Conservation (phyloP, 2,113 vertebrate genomes). For the Nycticryphes semicollaris region DNA sequence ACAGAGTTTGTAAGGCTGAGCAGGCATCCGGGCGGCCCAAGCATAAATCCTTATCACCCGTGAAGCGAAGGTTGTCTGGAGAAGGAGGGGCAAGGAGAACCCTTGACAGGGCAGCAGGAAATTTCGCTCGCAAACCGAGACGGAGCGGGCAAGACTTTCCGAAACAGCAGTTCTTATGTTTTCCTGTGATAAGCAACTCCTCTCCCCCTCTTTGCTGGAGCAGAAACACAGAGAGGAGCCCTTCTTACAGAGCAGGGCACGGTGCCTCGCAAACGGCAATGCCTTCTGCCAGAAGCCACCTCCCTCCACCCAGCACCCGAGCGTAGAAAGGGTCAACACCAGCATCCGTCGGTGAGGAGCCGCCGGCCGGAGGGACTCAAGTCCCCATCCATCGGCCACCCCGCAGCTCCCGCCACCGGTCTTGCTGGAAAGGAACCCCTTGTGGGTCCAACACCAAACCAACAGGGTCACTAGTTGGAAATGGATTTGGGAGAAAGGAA, state of each 20-base stretch:
- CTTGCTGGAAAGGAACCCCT: not conserved
- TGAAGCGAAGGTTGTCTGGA: not conserved
- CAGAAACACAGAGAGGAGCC: not conserved
- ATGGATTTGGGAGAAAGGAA: not conserved
- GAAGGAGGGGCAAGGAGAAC: not conserved
- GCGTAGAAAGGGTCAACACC: accelerated
- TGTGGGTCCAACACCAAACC: accelerated
- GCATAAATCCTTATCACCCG: not conserved
- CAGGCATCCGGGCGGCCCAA: accelerated
- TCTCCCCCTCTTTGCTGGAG: not conserved
- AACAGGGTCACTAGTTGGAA: not conserved
- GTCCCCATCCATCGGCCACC: accelerated
- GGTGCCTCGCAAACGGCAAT: accelerated
- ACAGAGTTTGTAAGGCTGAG: not conserved
- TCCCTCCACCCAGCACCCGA: not conserved
- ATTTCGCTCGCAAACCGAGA: not conserved
- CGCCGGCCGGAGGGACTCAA: not conserved
- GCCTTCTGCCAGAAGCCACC: not conserved
- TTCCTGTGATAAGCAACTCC: not conserved
- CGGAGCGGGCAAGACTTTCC: not conserved
- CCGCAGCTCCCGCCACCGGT: not conserved
- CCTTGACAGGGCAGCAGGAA: not conserved
- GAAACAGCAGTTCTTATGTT: not conserved
- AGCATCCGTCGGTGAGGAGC: not conserved
- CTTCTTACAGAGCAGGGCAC: not conserved